Evolutionary conservation across 2,797 vertebrate species (phyloP), one percentile per base, ranked within the genome.

Genomic region (Ispidina lecontei): DNA sequence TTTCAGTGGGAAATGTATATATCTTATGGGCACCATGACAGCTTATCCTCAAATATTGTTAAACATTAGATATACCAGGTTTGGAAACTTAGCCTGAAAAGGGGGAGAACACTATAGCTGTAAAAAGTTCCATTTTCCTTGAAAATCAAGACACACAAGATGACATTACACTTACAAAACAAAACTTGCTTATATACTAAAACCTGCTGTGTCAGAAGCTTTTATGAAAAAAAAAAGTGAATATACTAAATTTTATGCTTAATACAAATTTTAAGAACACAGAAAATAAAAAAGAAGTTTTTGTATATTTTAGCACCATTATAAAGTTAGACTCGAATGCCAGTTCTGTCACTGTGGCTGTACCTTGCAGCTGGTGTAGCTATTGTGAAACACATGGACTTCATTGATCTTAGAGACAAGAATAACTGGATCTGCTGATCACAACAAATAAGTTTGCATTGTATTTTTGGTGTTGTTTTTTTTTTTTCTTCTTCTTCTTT

Each of bases 251-350:
- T 91, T 76, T 95, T 94, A 87, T 63, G 82, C 21, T 89, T 84
- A 93, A 88, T 84, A 95, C 68, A 97, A 97, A 95, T 60, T 51
- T 80, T 68, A 93, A 95, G 89, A 91, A 17, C 75, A 92, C 37
- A 80, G 75, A 75, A 94, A 93, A 79, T 78, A 59, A 93, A 91
- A 95, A 97, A 96, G 64, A 89, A 80, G 72, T 81, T 87, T 89
- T 92, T 93, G 90, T 96, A 96, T 77, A 85, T 87, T 84, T 94
- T 92, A 98, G 97, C 98, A 98, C 97, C 97, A 89, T 93, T 83
- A 52, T 72, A 81, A 92, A 95, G 72, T 62, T 68, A 79, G 77
- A 94, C 64, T 91, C 1, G 29, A 91, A 92, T 29, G 69, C 76
- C 67, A 6, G 75, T 70, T 91, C 84, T 73, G 56, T 73, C 90